Evolutionary conservation across 2,113 vertebrate genomes (phyloP).

Genomic region (Microtus ochrogaster): DNA sequence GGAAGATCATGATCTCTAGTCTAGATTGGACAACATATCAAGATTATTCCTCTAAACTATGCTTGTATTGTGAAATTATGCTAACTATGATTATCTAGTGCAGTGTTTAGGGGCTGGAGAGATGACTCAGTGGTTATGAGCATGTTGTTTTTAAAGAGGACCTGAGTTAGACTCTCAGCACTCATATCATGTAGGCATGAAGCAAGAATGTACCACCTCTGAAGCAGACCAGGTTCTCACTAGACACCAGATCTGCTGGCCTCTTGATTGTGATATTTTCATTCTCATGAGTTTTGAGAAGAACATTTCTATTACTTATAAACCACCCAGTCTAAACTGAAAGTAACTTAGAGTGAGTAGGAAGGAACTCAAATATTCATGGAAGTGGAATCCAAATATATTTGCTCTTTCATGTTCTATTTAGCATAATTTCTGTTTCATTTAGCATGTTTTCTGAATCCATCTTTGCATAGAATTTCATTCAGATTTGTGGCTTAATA

Average conservation of each 20-base stretch:
- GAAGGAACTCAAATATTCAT: neutral
- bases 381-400: neutral
- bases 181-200: rapidly evolving
- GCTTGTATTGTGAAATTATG: neutral
- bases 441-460: conserved; percentile 1
- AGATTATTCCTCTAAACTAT: neutral
- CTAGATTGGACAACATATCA: neutral
- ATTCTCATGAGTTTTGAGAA: neutral
- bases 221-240: neutral
- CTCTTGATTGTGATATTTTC: neutral
- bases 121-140: neutral
- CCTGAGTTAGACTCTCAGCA: neutral
- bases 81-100: neutral
- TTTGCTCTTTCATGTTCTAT: conserved; percentile 19
- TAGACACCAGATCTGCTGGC: neutral
- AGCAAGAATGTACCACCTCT: neutral
- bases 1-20: neutral
- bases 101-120: neutral
- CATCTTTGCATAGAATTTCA: conserved; percentile 23
- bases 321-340: neutral
- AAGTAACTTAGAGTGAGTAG: neutral
- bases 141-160: neutral
- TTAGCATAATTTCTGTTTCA: conserved; percentile 27
- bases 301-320: neutral
- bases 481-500: conserved; percentile 19